Evolutionary conservation across 92 coral and sea anemone species (phyloP), one percentile per base, ranked within the genome.

Genomic region (Palythoa grandiflora): DNA sequence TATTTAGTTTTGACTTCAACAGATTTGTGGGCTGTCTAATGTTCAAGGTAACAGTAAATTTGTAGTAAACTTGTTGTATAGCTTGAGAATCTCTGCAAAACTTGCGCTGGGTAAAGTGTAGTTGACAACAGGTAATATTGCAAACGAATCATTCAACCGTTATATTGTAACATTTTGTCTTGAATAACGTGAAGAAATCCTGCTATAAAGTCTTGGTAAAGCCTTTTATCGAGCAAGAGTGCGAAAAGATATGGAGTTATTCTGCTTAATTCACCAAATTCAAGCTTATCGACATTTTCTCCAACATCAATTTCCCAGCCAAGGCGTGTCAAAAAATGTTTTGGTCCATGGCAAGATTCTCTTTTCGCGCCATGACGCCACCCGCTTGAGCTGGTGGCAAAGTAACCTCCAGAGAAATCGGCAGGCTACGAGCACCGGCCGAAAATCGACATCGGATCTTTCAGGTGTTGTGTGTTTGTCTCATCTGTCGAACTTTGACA

Each of bases 291-390:
- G 38, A 65, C 75, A 68, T 81, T 65, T 81, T 81, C 61, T 20
- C 11, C 54, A 54, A 79, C 9, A 16, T 61, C 73, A 79, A 79
- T 28, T 81, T 48, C 1, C 40, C 14, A 19, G 63, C 61, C 20
- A 65, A 81, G 75, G 86, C 50, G 86, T 81, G 86, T 81, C 86
- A 81, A 68, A 66, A 81, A 38, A 51, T 81, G 66, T 81, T 81
- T 81, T 81, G 11, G 75, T 40, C 86, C 28, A 75, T 66, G 55
- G 66, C 76, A 81, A 81, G 76, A 81, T 47, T 17, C 19, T 68
- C 75, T 44, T 81, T 81, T 66, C 86, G 75, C 86, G 76, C 86
- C 86, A 81, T 81, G 86, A 81, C 86, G 86, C 86, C 86, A 81
- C 76, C 86, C 14, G 84, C n/a, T 63, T 6, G 9, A 36, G 11